Evolutionary conservation across 2,888 invertebrate genomes (phyloP).

Genomic region (Ptychoptera contaminata): DNA sequence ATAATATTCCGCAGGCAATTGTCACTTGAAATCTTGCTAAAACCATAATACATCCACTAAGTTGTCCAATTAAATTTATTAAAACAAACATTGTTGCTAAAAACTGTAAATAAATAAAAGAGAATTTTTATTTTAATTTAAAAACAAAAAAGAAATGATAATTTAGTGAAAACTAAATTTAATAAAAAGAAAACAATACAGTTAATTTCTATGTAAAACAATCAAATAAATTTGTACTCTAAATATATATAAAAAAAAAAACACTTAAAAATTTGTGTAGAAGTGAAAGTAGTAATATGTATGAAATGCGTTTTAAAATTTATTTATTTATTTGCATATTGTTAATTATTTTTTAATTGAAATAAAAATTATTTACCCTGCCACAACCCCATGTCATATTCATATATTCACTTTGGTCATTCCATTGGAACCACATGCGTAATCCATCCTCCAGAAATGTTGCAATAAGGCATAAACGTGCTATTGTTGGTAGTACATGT

Average conservation of each 20-base stretch:
- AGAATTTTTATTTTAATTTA: no score
- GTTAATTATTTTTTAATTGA: no score
- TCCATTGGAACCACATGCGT: conserved; percentile 99
- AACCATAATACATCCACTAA: conserved; percentile 94
- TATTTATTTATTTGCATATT: no score
- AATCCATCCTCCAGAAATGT: conserved; percentile 99
- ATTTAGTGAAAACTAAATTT: no score
- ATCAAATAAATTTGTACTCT: no score
- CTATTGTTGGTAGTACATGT: conserved; percentile 84
- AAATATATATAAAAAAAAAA: no score
- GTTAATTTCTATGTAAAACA: no score
- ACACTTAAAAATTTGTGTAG: no score
- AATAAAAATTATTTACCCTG: conserved; percentile 24
- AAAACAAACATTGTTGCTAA: conserved; percentile 90
- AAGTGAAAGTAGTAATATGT: no score
- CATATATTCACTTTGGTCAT: conserved; percentile 94
- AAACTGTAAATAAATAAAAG: conserved; percentile 30
- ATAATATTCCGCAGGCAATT: conserved; percentile 80
- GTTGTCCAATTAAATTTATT: conserved; percentile 86
- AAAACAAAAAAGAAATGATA: background rate
- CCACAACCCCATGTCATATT: conserved; percentile 96
- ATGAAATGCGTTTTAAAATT: no score
- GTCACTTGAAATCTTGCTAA: conserved; percentile 80
- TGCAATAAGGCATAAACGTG: conserved; percentile 90
- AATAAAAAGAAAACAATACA: no score